These are phyloP conservation scores for Neogobius melanostomus DNA, from an alignment of 2,113 vertebrate species.

Conservation along the genomic window DNA sequence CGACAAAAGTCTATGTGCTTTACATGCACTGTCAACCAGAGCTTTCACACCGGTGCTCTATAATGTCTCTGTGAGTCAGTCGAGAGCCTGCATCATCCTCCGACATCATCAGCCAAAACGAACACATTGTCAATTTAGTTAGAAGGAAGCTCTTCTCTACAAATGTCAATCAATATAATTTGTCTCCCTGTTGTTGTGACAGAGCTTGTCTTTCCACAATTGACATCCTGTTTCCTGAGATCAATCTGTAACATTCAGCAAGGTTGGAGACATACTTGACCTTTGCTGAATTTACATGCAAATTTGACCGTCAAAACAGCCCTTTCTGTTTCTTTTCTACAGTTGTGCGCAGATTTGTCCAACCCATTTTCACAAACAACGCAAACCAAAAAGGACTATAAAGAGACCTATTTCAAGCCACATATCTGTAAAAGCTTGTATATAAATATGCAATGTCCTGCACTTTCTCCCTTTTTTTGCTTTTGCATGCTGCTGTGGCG, in stretches of 20 bases:
- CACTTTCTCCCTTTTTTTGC: constrained; percentile 19
- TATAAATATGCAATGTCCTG: constrained; percentile 14
- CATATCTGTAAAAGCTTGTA: not conserved
- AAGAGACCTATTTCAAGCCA: too few species aligned
- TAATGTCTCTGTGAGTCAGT: constrained; percentile 42
- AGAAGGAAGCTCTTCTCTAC: not conserved
- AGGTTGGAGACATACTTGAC: not conserved
- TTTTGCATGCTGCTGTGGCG: constrained; percentile 41
- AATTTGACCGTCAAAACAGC: not conserved
- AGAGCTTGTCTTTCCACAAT: not conserved
- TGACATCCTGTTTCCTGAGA: not conserved
- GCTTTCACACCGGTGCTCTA: constrained; percentile 15
- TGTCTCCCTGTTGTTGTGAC: not conserved
- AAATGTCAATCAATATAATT: constrained; percentile 11
- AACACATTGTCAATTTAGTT: not conserved
- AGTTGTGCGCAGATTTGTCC: constrained; percentile 2
- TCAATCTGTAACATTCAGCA: not conserved
- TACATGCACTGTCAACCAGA: not conserved
- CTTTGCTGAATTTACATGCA: not conserved
- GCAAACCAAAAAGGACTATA: not conserved
- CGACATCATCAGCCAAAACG: constrained; percentile 24
- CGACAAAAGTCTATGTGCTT: not conserved
- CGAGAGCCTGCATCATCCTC: constrained; percentile 28
- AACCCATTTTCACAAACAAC: not conserved
- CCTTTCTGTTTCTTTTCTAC: constrained; percentile 1